Base-by-base conservation (phyloP, 2,888 invertebrate species). In the Timandra comae region DNA sequence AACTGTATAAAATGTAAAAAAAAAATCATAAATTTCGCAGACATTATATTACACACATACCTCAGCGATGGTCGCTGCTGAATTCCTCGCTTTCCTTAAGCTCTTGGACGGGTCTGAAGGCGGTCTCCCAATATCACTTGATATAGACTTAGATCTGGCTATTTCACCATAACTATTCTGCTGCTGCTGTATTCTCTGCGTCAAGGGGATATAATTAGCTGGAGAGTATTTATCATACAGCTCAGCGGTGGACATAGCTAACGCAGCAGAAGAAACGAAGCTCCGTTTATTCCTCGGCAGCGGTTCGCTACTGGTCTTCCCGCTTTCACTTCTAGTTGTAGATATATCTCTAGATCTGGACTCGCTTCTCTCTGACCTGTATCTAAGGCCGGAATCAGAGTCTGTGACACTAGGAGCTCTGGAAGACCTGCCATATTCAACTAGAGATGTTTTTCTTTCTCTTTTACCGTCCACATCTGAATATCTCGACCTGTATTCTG, bases 151-250 rank as follows among this genome's bases (percentile, higher is more conserved):
- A 1, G 89, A 89, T 30, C 84, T 61, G 0, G 82, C 63, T 7
- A 85, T 84, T 33, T 85, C 84, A 0, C 74, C 71, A 39, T 71
- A 77, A 28, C 63, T 73, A 4, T 54, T 56, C 30, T 65, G 65
- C 8, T 68, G 69, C 28, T 75, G 68, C 28, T 80, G 76, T 1
- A 84, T 51, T 34, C 86, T 60, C 41, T 85, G 82, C 1, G 87
- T 84, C 23, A 80, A 54, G 41, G 93, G 92, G 59, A 91, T 88
- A 70, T 93, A 93, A 63, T 91, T 90, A 23, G 90, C 87, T 29
- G 93, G 91, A 22, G 93, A 93, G 63, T 93, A 93, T 70, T 91
- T 93, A 57, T 90, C 91, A 62, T 91, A 90, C 42, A 93, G 73
- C 43, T 93, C 92, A 19, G 91, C 89, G 1, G 87, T 87, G 31